Evolutionary conservation across 2,888 invertebrate genomes (phyloP), one percentile per base, ranked within the genome.

Genomic region (Belgica antarctica): DNA sequence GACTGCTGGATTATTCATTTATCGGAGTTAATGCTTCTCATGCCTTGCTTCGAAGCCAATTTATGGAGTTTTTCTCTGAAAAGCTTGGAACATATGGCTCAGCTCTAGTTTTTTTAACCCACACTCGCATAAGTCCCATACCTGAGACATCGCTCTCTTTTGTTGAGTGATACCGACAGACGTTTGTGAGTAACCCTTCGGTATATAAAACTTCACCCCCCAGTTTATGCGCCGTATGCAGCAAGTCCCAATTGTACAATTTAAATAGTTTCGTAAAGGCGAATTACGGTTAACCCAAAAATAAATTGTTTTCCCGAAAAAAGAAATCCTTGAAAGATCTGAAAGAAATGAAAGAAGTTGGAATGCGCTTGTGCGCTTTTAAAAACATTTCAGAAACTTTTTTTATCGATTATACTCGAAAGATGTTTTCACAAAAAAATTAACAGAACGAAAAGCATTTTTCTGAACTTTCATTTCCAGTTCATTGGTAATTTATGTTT

Each of bases 171-270:
- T 31, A 36, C 22, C 22, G 25, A 59, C 59, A 59, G 59, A 59
- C 59, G 52, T 52, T 52, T 7, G 52, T 8, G 22, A 52, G 52
- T 52, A 52, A 52, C 52, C 52, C 52, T 52, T 52, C 52, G 22
- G 12, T 22, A 19, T n/a, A n/a, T 63, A 63, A 63, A 63, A 63
- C 19, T 22, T 52, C 52, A 68, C 28, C 31, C 52, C 68, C 57
- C 57, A 7, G 19, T 52, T 8, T 7, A 41, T 17, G n/a, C 4
- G 19, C 52, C 59, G 22, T 59, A 59, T 59, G 59, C 59, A 59
- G 59, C 59, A 24, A 31, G 68, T 68, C 68, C 68, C 63, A 65
- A 47, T 68, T 68, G 68, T 47, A 46, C 57, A 57, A 68, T 68
- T 68, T 57, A 15, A 15, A 57, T 27, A 27, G 25, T 59, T 59